A percentile compares a stretch with the other conserved stretches of the same genome.
Conservation (phyloP, 2,797 vertebrate genomes). For the Urocyon cinereoargenteus region DNA sequence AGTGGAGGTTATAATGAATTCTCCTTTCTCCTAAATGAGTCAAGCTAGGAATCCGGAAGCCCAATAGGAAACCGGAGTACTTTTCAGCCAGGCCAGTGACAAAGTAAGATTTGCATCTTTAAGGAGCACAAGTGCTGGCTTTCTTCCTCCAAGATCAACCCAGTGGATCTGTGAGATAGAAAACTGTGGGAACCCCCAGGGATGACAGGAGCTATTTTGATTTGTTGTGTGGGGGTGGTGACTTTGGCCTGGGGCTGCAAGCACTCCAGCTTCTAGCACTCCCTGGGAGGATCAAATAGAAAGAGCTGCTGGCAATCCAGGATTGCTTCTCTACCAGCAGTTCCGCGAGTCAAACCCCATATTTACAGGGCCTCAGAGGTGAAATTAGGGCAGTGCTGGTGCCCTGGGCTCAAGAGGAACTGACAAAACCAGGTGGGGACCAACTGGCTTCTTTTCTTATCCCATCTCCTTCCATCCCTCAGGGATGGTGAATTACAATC, state of each 20-base stretch:
- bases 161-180: neutral
- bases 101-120: neutral
- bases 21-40: conserved; percentile 16
- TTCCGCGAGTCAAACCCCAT: neutral
- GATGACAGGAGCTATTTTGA: neutral
- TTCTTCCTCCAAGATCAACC: neutral
- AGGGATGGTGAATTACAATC: neutral
- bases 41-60: neutral
- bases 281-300: neutral
- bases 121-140: neutral
- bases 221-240: neutral
- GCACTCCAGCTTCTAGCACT: neutral
- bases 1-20: neutral
- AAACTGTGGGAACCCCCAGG: neutral
- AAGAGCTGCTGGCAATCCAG: too few relatives aligned
- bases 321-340: neutral
- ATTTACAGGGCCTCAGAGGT: neutral
- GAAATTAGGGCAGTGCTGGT: neutral
- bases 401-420: neutral
- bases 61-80: neutral
- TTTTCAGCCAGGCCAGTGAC: neutral
- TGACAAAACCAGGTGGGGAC: neutral
- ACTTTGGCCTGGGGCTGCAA: neutral
- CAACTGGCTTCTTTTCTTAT: neutral
- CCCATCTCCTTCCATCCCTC: neutral